These are phyloP conservation scores for Scartelaos histophorus DNA, from an alignment of 2,113 vertebrate genomes.

Conservation along the genomic window DNA sequence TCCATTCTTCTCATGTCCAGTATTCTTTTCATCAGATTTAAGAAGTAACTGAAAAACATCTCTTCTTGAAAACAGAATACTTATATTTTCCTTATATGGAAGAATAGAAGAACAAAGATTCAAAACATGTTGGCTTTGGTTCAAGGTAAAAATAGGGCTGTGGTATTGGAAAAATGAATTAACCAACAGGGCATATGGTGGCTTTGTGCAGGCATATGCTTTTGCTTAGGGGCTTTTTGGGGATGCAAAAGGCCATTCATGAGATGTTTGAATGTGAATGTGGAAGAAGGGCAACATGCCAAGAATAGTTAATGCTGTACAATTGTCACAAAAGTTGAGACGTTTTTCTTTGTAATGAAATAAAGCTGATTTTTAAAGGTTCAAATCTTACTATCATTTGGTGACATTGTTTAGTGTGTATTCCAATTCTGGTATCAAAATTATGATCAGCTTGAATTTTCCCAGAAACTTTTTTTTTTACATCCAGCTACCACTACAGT, in stretches of 20 bases:
- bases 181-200: constrained; percentile 73
- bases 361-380: neutral
- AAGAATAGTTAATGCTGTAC: neutral
- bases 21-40: neutral
- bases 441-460: neutral
- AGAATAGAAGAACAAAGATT: constrained; percentile 39
- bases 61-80: neutral
- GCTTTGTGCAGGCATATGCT: constrained; percentile 70
- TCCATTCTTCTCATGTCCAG: neutral
- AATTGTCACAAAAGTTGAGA: neutral
- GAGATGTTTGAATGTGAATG: constrained; percentile 36
- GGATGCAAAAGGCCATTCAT: constrained; percentile 59
- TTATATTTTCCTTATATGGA: neutral
- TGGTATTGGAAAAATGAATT: constrained; percentile 65
- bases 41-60: neutral
- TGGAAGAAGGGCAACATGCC: constrained; percentile 27
- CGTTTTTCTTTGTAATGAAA: neutral
- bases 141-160: constrained; percentile 40
- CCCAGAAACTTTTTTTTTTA: neutral
- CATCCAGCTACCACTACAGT: constrained; percentile 1
- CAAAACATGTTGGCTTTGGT: constrained; percentile 31
- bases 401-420: neutral
- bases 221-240: constrained; percentile 57
- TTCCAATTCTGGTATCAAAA: neutral
- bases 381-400: too few species aligned